Evolutionary conservation across 64 coral and sea anemone species (phyloP), one percentile per base, ranked within the genome.

Genomic region (Pachyseris speciosa): DNA sequence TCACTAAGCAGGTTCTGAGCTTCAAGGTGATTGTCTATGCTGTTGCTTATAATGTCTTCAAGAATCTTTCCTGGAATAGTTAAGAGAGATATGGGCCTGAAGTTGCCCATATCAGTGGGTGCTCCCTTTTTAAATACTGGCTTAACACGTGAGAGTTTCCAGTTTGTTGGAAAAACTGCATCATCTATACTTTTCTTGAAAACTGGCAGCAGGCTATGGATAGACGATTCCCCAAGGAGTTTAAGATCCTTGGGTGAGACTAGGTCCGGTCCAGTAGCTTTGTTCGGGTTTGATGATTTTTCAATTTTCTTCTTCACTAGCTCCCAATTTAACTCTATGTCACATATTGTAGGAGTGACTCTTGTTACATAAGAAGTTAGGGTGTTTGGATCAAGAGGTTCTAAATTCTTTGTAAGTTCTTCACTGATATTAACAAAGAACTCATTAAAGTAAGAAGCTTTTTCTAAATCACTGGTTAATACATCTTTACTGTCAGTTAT

Each of bases 401-500:
- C 64, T 31, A 67, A 67, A 67, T 67, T 67, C 64, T 67, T 67
- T 67, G 64, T 67, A 31, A 67, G 64, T 67, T 68, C 65, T 68
- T 32, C 28, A 68, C 65, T 68, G 65, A 68, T 68, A 68, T 68
- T 68, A 68, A 68, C 17, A 68, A 68, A 68, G 65, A 68, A 68
- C 30, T 68, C 65, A 68, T 68, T 68, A 68, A 68, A 68, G 65
- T 68, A 68, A 68, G 65, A 68, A 68, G 65, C 65, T 68, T 68
- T 68, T 68, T 68, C 78, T 63, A 34, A 37, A 59, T 83, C 53
- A n/a, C 50, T 83, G 50, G 48, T 59, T 83, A 83, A 60, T 61
- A 83, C 25, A 37, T 59, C 50, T 83, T 83, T 83, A 83, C 50
- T 83, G 37, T 83, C 78, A 83, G 49, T 83, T 59, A 83, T 83